phyloP scores from a whole-genome alignment of 1,140 invertebrate species.

The Aphaenogaster ashmeadi region DNA sequence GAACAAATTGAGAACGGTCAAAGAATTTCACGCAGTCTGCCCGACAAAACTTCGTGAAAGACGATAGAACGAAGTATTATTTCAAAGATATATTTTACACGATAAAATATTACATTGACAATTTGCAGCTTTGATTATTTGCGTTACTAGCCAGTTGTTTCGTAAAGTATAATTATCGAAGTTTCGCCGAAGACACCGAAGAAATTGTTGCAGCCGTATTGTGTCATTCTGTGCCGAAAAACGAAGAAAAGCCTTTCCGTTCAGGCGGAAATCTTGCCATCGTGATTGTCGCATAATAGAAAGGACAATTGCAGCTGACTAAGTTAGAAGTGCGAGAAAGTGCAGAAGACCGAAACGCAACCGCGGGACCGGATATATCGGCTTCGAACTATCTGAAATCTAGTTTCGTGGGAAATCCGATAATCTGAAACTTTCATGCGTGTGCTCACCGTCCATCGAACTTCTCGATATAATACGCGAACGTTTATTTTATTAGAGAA shows the following conservation, averaged over 20 bases:
- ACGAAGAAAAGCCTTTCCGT: neutral
- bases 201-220: slow-evolving; percentile 7
- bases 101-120: neutral
- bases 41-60: neutral
- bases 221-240: neutral
- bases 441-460: neutral
- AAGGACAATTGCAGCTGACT: slow-evolving; percentile 40
- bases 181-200: neutral
- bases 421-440: slow-evolving; percentile 40
- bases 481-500: slow-evolving; percentile 29
- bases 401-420: slow-evolving; percentile 42
- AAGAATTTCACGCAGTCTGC: neutral
- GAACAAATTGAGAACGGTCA: neutral
- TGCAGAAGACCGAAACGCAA: neutral
- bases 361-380: neutral
- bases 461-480: slow-evolving; percentile 16
- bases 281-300: slow-evolving; percentile 36
- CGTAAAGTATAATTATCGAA: neutral
- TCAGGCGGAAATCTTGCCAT: neutral
- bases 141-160: no score
- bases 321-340: slow-evolving; percentile 33
- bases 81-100: neutral
- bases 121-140: no score
- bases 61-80: neutral
- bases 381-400: slow-evolving; percentile 42